phyloP scores from a whole-genome alignment of 2,113 vertebrate genomes.

The Oophaga pumilio region DNA sequence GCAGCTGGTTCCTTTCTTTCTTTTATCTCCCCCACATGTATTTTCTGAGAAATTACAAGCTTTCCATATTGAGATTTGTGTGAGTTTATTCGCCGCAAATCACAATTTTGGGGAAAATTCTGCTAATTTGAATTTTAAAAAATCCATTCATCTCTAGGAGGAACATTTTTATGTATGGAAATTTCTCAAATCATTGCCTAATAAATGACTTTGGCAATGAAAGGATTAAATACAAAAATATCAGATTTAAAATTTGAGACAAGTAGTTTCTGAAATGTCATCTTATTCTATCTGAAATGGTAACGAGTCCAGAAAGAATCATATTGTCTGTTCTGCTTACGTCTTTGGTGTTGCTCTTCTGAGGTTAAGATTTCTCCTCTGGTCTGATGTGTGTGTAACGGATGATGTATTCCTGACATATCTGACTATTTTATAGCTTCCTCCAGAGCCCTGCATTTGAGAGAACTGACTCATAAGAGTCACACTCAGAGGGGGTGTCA shows the following conservation, averaged over 20 bases:
- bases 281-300: constrained; percentile 29
- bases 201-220: constrained; percentile 21
- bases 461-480: constrained; percentile 24
- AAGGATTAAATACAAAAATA: constrained; percentile 6
- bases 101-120: no score
- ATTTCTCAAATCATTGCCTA: neutral
- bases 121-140: no score
- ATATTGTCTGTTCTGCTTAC: constrained; percentile 10
- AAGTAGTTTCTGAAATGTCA: constrained; percentile 37
- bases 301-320: constrained; percentile 18
- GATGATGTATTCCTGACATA: constrained; percentile 49
- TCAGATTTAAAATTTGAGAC: constrained; percentile 25
- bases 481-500: constrained; percentile 16
- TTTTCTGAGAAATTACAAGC: no score
- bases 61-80: no score
- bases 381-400: constrained; percentile 23
- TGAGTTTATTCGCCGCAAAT: no score
- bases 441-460: constrained; percentile 16
- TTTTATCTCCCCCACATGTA: no score
- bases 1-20: no score
- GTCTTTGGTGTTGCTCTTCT: constrained; percentile 39
- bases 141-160: no score
- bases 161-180: neutral
- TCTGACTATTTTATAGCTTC: constrained; percentile 43
- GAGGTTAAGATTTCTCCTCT: constrained; percentile 25